Evolutionary conservation across 2,888 invertebrate genomes (phyloP), one percentile per base, ranked within the genome.

Genomic region (Frankliniella fusca): DNA sequence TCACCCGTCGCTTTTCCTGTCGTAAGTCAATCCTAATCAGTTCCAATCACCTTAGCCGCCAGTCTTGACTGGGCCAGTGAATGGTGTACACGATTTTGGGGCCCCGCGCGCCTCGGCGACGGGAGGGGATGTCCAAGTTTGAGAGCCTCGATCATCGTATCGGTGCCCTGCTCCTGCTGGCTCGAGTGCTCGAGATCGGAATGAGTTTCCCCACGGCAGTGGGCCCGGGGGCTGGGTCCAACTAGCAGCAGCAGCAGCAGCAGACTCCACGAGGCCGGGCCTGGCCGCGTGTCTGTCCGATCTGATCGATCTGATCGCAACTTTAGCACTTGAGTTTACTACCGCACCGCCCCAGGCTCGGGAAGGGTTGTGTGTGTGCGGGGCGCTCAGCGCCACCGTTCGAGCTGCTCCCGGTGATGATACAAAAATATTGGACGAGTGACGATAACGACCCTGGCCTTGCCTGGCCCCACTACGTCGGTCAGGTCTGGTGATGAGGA

Each of bases 291-390:
- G 27, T 54, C 70, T 23, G 70, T 23, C 70, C 70, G 70, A 76
- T 76, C 70, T 23, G 70, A 10, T 23, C 70, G 70, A 38, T 38
- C 38, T 18, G 61, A 76, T 76, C 70, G 70, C 70, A 76, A 76
- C 70, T 76, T 76, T 27, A 76, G 70, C 70, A 76, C 70, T 76
- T 76, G 70, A 76, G 70, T 76, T 76, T 76, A 76, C 70, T 76
- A 27, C 70, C 70, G 70, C 10, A 10, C 27, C 9, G 23, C 70
- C 38, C 38, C 38, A 38, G 38, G 5, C 54, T 54, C 2, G 54
- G 8, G 54, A 12, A 5, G 54, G 54, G 54, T 54, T 38, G 38
- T 38, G 38, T 38, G 38, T 38, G 38, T 38, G 3, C 38, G 38
- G 54, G 54, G 15, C 12, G 18, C 54, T 54, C 54, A 54, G 54